Conservation (phyloP, 2,113 vertebrate species). For the Neotoma lepida region DNA sequence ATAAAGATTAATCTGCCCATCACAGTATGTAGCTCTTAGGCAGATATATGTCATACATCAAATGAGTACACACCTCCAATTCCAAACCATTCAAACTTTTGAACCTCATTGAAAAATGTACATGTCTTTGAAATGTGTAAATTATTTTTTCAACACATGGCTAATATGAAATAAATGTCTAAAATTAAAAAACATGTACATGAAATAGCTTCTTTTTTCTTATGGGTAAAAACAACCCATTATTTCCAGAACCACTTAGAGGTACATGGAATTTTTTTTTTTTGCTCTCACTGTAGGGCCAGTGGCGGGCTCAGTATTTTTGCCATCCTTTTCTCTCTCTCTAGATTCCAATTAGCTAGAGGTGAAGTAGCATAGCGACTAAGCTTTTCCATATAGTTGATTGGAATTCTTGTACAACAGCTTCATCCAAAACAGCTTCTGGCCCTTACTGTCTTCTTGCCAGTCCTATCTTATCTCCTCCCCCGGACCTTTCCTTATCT, state of each 20-base stretch:
- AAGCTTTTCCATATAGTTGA: background rate
- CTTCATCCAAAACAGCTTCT: background rate
- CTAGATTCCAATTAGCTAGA: background rate
- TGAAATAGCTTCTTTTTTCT: background rate
- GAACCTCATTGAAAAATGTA: background rate
- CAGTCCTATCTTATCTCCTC: background rate
- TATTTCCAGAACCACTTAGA: background rate
- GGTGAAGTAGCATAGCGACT: background rate
- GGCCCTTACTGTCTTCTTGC: background rate
- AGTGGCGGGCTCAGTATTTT: background rate
- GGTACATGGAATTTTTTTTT: background rate
- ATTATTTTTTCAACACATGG: constrained; percentile 5
- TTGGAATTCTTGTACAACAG: background rate
- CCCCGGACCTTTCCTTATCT: background rate
- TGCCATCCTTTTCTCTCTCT: background rate
- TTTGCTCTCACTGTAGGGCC: background rate
- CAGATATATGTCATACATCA: background rate
- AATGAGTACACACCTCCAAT: background rate
- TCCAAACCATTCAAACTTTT: background rate
- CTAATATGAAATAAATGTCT: background rate
- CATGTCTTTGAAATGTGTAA: background rate
- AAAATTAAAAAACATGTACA: background rate
- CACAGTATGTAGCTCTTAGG: background rate
- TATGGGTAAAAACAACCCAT: background rate
- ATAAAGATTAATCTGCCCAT: background rate